Conservation (phyloP, 2,888 invertebrate genomes). For the Tipula lateralis region DNA sequence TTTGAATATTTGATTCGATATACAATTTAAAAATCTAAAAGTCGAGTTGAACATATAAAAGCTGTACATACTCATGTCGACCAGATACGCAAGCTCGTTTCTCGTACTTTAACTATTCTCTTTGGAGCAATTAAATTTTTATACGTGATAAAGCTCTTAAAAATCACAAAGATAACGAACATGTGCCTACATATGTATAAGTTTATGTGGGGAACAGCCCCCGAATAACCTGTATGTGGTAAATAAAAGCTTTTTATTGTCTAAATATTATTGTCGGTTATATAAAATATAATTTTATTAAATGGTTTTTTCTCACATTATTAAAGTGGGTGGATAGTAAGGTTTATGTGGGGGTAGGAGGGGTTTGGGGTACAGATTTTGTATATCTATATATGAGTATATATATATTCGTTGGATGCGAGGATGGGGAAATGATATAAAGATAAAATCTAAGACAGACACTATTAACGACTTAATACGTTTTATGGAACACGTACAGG, state of each 20-base stretch:
- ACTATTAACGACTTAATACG: too few species aligned
- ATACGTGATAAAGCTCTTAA: conserved; percentile 11
- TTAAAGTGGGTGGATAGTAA: background rate
- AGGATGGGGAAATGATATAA: too few species aligned
- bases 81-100: background rate
- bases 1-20: background rate
- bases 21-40: background rate
- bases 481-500: too few species aligned
- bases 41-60: too few species aligned
- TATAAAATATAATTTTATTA: too few species aligned
- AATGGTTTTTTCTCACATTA: background rate
- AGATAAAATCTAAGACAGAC: too few species aligned
- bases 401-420: too few species aligned
- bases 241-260: background rate
- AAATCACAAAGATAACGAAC: background rate
- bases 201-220: background rate
- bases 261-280: too few species aligned
- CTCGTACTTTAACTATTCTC: background rate
- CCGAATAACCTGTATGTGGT: background rate
- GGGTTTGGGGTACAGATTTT: too few species aligned
- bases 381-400: too few species aligned
- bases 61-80: background rate
- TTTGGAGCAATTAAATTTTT: conserved; percentile 8
- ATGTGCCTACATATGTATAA: background rate
- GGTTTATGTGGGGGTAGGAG: too few species aligned